phyloP scores from a whole-genome alignment of 1,140 invertebrate genomes.

The Tribolium castaneum region DNA sequence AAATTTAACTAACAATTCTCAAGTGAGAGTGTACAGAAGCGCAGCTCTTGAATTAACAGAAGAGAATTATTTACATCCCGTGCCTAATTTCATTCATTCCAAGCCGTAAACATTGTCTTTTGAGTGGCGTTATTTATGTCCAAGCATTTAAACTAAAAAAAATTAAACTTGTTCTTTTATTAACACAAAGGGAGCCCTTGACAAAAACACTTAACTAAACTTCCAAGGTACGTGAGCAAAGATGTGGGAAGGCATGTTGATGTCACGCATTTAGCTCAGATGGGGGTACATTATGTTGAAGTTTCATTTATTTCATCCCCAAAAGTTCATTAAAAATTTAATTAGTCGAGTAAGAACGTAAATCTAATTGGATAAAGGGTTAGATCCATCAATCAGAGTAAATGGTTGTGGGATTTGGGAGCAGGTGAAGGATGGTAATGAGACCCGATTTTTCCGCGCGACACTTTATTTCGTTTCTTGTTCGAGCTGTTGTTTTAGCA shows the following conservation, averaged over 20 bases:
- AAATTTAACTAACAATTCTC: background rate
- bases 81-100: background rate
- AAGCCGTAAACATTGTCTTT: background rate
- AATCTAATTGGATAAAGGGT: background rate
- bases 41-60: background rate
- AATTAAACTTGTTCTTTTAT: background rate
- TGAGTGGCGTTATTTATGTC: too few species aligned
- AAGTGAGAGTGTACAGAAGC: background rate
- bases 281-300: background rate
- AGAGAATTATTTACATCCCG: background rate
- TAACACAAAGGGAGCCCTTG: background rate
- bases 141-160: too few species aligned
- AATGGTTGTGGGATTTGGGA: background rate
- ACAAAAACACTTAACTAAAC: background rate
- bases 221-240: background rate
- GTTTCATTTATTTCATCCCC: background rate
- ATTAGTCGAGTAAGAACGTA: background rate
- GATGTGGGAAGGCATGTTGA: background rate
- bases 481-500: too few species aligned
- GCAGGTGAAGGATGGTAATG: background rate
- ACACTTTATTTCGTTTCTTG: background rate
- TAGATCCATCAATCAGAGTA: background rate
- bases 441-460: background rate
- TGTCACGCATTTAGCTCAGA: background rate
- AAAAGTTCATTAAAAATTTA: too few species aligned